Conservation (phyloP, 2,797 vertebrate genomes). For the Dendrocincla fuliginosa region DNA sequence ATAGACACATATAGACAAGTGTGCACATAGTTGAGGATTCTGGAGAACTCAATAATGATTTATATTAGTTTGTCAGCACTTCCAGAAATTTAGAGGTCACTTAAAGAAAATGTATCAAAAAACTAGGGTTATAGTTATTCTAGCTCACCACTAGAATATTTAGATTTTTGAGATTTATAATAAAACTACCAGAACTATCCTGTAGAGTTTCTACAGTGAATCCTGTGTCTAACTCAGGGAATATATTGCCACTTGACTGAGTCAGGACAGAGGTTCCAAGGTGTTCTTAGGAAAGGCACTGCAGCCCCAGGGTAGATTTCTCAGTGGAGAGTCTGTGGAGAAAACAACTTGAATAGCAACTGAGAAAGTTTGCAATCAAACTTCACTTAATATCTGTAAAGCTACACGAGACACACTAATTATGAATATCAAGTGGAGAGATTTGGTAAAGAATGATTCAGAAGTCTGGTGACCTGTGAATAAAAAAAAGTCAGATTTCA, state of each 20-base stretch:
- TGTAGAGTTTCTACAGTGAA: not conserved
- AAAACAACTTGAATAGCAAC: not conserved
- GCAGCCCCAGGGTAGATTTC: not conserved
- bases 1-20: accelerated
- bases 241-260: not conserved
- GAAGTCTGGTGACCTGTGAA: not conserved
- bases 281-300: not conserved
- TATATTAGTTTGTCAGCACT: not conserved
- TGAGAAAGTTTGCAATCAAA: not conserved
- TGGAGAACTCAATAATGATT: not conserved
- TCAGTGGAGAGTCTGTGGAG: not conserved
- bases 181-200: not conserved
- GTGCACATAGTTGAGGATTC: not conserved
- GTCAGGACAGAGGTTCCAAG: not conserved
- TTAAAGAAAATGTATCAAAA: not conserved
- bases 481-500: not conserved
- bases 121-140: not conserved
- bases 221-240: not conserved
- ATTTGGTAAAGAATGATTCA: not conserved
- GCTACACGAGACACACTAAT: not conserved
- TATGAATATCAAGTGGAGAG: not conserved
- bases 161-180: not conserved
- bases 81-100: not conserved
- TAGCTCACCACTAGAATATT: not conserved
- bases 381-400: not conserved